Conservation (phyloP, 2,888 invertebrate genomes). For the Beris morrisii region DNA sequence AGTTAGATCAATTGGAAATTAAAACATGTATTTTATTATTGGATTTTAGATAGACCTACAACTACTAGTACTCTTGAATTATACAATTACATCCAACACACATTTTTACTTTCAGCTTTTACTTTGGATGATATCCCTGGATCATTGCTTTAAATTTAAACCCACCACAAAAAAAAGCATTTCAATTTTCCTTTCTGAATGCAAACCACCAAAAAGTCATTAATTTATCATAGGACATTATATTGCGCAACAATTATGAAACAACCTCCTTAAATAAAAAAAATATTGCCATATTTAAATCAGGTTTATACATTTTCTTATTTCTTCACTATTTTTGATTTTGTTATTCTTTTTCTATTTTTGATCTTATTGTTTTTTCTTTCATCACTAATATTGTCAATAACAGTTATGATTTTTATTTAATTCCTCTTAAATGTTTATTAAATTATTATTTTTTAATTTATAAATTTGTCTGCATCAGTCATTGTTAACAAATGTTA, state of each 20-base stretch:
- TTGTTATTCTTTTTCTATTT: constrained; percentile 7
- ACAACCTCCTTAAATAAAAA: no score
- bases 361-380: not conserved
- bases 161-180: not conserved
- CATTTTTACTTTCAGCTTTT: constrained; percentile 51
- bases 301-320: constrained; percentile 3
- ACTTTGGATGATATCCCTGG: constrained; percentile 54
- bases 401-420: constrained; percentile 1
- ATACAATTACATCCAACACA: constrained; percentile 9
- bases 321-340: not conserved
- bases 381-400: constrained; percentile 6
- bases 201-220: not conserved
- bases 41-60: no score
- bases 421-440: constrained; percentile 1
- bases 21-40: no score
- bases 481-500: no score
- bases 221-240: not conserved
- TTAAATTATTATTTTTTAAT: no score
- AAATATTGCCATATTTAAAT: not conserved
- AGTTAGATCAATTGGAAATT: no score
- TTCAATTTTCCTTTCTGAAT: constrained; percentile 2
- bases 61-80: no score
- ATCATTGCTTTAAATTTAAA: constrained; percentile 39
- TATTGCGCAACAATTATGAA: no score
- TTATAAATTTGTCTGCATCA: no score